phyloP scores from a whole-genome alignment of 2,797 vertebrate species.

The Amphiprion clarkii region DNA sequence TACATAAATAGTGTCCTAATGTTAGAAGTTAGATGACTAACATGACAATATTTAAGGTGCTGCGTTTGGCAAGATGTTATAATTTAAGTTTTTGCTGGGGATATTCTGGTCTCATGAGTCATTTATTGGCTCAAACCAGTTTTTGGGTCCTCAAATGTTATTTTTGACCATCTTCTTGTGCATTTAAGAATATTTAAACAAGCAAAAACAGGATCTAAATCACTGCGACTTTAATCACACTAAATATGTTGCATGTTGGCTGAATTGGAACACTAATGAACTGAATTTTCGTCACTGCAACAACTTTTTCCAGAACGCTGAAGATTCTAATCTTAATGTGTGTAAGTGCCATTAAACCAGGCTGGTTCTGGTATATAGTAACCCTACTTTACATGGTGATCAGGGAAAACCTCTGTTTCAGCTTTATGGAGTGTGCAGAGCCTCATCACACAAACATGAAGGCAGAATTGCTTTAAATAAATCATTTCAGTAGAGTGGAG shows the following conservation, averaged over 20 bases:
- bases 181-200: background rate
- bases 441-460: constrained; percentile 2
- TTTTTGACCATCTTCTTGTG: background rate
- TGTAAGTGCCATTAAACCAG: too few relatives aligned
- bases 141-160: too few relatives aligned
- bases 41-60: too few relatives aligned
- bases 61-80: too few relatives aligned
- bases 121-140: too few relatives aligned
- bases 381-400: background rate
- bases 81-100: too few relatives aligned
- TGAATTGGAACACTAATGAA: background rate
- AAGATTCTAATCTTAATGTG: background rate
- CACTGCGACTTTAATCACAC: background rate
- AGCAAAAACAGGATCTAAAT: background rate
- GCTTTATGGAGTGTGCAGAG: background rate
- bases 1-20: too few relatives aligned
- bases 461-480: background rate
- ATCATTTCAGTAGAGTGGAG: background rate
- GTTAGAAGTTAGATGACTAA: too few relatives aligned
- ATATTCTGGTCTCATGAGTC: too few relatives aligned
- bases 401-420: background rate
- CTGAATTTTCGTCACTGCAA: background rate
- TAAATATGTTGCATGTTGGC: background rate
- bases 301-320: background rate
- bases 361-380: constrained; percentile 15